A percentile compares a stretch with the other conserved stretches of the same genome.
Evolutionary conservation across 2,888 invertebrate species (phyloP).

Genomic region (Acanthosepion lycidas): DNA sequence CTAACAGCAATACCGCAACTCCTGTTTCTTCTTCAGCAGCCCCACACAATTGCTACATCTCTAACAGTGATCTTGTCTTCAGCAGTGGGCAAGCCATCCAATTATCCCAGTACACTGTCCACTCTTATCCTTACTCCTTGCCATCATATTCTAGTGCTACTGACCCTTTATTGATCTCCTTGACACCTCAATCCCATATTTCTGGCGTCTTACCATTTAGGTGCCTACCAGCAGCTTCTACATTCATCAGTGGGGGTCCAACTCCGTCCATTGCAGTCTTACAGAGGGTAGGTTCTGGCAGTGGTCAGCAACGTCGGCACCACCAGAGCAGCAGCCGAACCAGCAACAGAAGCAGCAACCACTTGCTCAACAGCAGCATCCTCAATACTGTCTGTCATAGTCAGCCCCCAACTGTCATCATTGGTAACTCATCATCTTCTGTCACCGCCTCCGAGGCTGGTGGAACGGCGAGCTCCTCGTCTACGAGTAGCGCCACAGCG

Average conservation of each 20-base stretch:
- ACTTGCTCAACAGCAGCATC: neutral
- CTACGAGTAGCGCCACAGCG: neutral
- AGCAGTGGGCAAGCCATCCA: neutral
- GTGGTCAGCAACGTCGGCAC: conserved; percentile 15
- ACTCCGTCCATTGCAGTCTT: conserved; percentile 11
- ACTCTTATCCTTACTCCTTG: neutral
- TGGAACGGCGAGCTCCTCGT: neutral
- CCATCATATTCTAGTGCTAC: neutral
- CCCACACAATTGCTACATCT: neutral
- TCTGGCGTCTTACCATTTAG: neutral
- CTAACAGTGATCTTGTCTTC: neutral
- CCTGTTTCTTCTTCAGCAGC: neutral
- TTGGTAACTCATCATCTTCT: neutral
- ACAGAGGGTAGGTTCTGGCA: neutral
- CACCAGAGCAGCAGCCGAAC: neutral
- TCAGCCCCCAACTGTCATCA: neutral
- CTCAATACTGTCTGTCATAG: neutral
- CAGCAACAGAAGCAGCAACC: neutral
- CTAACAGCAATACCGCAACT: too few relatives aligned
- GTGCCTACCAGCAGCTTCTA: neutral
- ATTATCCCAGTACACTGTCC: neutral
- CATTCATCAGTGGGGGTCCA: neutral
- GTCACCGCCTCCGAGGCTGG: neutral
- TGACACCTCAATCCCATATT: neutral
- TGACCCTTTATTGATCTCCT: neutral